Evolutionary conservation across 2,888 invertebrate species (phyloP), one percentile per base, ranked within the genome.

Genomic region (Tetheella fluctuosa): DNA sequence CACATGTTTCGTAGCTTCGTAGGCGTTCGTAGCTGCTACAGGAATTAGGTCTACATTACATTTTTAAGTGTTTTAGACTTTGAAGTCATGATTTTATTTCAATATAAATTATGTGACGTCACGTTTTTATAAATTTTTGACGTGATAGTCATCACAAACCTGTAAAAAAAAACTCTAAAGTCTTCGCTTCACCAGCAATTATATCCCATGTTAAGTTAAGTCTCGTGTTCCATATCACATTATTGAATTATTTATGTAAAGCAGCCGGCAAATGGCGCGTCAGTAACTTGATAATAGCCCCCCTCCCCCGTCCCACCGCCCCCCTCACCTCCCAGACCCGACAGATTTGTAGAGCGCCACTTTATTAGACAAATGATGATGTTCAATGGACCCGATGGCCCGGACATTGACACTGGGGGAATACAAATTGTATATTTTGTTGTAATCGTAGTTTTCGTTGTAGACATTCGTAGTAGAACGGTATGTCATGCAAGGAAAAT

Each of bases 241-340:
- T 82, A 83, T 84, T 78, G 78, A 82, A 84, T 84, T 79, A 82
- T 78, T 84, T 84, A 87, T 87, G 85, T 84, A 83, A 85, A 87
- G 73, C 81, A 81, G 78, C 70, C 68, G 76, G 76, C 69, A 85
- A 88, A 88, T 87, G 88, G 86, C 76, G 78, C 83, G 83, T 68
- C 79, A 77, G 76, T 87, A 85, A 88, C 76, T 80, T 77, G 83
- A 85, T 87, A 85, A 85, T 76, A 79, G 74, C 70, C 65, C 71
- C 69, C 72, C 60, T 52, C 55, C 34, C 39, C 58, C 53, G 56
- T 34, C 5, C 30, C 20, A n/a, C 20, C 34, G 13, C 17, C 39
- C 57, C 34, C 39, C 58, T 52, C 57, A 39, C 20, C 30, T 23
- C 34, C 20, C 34, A 23, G 20, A 10, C 13, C 39, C 39, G 39